phyloP scores from a whole-genome alignment of 2,888 invertebrate genomes.

The Drosophila eohydei region DNA sequence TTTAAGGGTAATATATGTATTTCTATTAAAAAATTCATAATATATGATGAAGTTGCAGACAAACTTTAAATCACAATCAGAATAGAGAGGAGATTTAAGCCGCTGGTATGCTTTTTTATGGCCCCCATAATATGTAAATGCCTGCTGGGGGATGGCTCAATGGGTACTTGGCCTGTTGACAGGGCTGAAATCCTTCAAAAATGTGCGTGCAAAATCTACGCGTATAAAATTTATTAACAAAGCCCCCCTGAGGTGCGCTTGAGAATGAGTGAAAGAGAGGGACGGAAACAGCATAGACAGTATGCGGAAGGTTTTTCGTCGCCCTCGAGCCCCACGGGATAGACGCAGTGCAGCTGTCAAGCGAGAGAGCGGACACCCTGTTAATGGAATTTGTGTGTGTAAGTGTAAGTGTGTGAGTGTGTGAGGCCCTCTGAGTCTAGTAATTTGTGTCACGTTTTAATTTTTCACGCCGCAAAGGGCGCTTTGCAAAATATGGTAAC shows the following conservation, averaged over 20 bases:
- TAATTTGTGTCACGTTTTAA: slow-evolving; percentile 77
- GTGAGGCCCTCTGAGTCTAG: slow-evolving; percentile 51
- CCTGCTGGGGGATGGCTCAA: slow-evolving; percentile 18
- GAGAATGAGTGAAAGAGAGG: slow-evolving; percentile 13
- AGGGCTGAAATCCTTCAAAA: slow-evolving; percentile 23
- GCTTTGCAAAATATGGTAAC: slow-evolving; percentile 26
- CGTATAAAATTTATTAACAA: slow-evolving; percentile 72
- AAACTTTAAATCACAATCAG: neutral
- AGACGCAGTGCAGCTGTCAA: slow-evolving; percentile 67
- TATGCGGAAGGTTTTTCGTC: slow-evolving; percentile 46
- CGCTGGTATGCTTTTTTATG: slow-evolving; percentile 11
- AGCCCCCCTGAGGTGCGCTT: slow-evolving; percentile 51
- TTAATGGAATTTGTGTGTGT: slow-evolving; percentile 60
- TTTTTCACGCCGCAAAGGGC: slow-evolving; percentile 71
- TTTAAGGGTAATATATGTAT: neutral
- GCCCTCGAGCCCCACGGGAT: slow-evolving; percentile 54
- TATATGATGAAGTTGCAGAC: neutral
- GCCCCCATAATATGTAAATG: slow-evolving; percentile 36
- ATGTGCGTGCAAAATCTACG: slow-evolving; percentile 74
- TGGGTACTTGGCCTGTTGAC: slow-evolving; percentile 22
- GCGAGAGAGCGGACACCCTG: slow-evolving; percentile 13
- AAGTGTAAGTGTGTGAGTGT: slow-evolving; percentile 20
- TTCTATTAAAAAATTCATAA: neutral
- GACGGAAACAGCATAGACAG: slow-evolving; percentile 21
- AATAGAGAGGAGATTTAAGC: slow-evolving; percentile 34